Evolutionary conservation across 2,888 invertebrate genomes (phyloP).

Genomic region (Theristus sp.): DNA sequence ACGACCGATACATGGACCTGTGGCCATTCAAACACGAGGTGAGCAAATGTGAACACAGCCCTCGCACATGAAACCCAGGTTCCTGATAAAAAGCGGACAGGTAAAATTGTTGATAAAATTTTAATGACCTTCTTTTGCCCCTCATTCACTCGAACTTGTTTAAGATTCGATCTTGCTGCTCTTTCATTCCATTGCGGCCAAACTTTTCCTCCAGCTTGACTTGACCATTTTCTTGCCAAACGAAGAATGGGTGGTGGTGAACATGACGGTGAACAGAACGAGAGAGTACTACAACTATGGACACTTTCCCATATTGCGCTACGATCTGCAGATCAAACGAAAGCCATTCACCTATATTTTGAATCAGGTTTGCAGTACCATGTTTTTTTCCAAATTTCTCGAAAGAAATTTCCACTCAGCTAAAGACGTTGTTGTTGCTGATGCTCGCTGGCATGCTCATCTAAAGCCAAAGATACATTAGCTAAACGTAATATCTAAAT

Average conservation of each 20-base stretch:
- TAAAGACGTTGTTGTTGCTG: too few species aligned
- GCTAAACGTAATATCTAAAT: too few species aligned
- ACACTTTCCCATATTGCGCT: slow-evolving; percentile 5
- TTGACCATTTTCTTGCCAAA: slow-evolving; percentile 66
- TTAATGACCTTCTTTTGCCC: neutral
- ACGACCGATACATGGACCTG: slow-evolving; percentile 21
- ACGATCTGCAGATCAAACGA: slow-evolving; percentile 3
- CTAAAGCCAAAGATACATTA: too few species aligned
- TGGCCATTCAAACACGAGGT: neutral
- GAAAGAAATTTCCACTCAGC: too few species aligned
- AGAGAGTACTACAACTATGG: slow-evolving; percentile 7
- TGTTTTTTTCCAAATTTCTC: too few species aligned
- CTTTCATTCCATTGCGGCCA: too few species aligned
- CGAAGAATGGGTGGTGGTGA: slow-evolving; percentile 56
- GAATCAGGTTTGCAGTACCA: slow-evolving; percentile 3
- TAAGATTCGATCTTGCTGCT: too few species aligned
- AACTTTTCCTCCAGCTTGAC: slow-evolving; percentile 50
- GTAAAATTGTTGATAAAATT: neutral
- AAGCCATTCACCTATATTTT: slow-evolving; percentile 5
- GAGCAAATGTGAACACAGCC: too few species aligned
- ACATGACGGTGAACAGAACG: slow-evolving; percentile 27
- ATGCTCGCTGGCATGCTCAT: too few species aligned
- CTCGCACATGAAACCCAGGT: too few species aligned
- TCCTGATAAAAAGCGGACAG: too few species aligned
- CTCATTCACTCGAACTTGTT: neutral